A percentile compares a stretch with the other conserved stretches of the same genome.
Conservation (phyloP, 2,113 vertebrate species). For the Larimichthys crocea region DNA sequence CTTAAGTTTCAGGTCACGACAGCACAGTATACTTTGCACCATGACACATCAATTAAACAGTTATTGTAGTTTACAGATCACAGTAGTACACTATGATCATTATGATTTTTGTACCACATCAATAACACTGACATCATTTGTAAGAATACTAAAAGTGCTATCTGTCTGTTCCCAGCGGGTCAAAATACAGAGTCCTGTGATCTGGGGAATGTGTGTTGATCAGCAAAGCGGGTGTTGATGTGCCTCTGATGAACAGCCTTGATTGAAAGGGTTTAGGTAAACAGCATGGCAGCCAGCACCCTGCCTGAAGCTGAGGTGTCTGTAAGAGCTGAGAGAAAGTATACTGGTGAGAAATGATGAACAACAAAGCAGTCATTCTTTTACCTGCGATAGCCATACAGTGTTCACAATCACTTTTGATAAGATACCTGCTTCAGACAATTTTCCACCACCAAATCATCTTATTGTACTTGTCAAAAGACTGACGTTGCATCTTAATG, state of each 20-base stretch:
- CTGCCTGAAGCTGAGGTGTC: slow-evolving; percentile 29
- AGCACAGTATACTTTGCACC: not conserved
- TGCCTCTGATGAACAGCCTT: slow-evolving; percentile 21
- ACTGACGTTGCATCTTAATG: not conserved
- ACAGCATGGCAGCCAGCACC: slow-evolving; percentile 63
- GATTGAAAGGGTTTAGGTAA: slow-evolving; percentile 44
- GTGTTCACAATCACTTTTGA: not conserved
- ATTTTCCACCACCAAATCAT: not conserved
- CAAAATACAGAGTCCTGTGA: slow-evolving; percentile 53
- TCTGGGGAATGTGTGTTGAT: slow-evolving; percentile 22
- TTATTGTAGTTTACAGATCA: not conserved
- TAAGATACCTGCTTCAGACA: not conserved
- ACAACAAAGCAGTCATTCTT: not conserved
- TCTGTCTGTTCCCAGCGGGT: slow-evolving; percentile 44
- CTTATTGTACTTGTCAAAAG: not conserved
- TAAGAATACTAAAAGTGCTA: slow-evolving; percentile 22
- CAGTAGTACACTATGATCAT: not conserved
- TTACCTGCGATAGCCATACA: not conserved
- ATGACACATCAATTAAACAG: not conserved
- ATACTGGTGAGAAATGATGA: not conserved
- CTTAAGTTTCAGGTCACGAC: not conserved
- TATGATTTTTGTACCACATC: not conserved
- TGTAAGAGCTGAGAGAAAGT: slow-evolving; percentile 16
- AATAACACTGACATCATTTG: not conserved
- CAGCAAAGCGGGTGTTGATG: slow-evolving; percentile 6